A percentile compares a stretch with the other conserved stretches of the same genome.
These are phyloP conservation scores for Drosophila macrospina DNA, from an alignment of 2,888 invertebrate species.

Conservation along the genomic window DNA sequence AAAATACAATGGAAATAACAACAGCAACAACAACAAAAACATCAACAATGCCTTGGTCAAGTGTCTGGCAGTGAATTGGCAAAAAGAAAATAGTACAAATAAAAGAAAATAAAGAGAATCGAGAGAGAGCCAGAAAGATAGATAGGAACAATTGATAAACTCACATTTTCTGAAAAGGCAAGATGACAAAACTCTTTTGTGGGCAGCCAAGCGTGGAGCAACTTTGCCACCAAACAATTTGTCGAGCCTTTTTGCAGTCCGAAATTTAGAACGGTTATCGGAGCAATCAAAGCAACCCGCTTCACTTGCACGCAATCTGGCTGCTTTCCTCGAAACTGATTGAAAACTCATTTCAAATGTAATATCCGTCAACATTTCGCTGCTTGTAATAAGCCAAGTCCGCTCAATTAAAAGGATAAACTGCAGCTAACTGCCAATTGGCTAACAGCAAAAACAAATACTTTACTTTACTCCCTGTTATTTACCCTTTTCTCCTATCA, in stretches of 20 bases:
- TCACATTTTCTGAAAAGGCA: conserved; percentile 11
- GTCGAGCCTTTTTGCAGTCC: conserved; percentile 39
- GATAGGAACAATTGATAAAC: conserved; percentile 38
- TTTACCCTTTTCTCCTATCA: background rate
- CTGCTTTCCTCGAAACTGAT: conserved; percentile 15
- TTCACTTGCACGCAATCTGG: background rate
- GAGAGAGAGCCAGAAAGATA: conserved; percentile 7
- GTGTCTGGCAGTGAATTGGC: conserved; percentile 68
- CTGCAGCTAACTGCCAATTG: conserved; percentile 10
- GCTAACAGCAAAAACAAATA: conserved; percentile 3
- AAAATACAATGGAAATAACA: conserved; percentile 27
- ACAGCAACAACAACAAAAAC: conserved; percentile 28
- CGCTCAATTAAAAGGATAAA: conserved; percentile 32
- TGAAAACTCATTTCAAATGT: conserved; percentile 47
- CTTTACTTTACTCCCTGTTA: background rate
- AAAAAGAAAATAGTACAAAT: conserved; percentile 36
- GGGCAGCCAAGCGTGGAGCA: conserved; percentile 29
- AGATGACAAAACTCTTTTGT: conserved; percentile 68
- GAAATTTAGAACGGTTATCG: conserved; percentile 50
- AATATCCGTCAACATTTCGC: conserved; percentile 17
- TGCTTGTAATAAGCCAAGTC: conserved; percentile 19
- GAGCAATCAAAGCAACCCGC: conserved; percentile 47
- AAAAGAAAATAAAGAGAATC: conserved; percentile 1
- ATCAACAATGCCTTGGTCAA: conserved; percentile 58
- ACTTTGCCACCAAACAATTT: conserved; percentile 46